These are phyloP conservation scores for Poliocrania exsul DNA, from an alignment of 2,797 vertebrate species.

Conservation along the genomic window DNA sequence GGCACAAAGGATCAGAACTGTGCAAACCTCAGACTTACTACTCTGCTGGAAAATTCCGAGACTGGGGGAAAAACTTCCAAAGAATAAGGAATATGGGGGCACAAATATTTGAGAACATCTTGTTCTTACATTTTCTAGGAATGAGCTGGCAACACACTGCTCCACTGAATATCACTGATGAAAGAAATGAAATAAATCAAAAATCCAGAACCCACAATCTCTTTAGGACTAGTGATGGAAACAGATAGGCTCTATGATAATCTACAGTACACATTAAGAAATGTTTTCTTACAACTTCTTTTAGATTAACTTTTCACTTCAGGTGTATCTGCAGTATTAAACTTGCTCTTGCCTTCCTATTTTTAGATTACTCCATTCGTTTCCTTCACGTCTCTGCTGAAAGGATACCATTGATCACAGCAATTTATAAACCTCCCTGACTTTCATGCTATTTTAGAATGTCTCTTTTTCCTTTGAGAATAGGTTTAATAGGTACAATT, in stretches of 20 bases:
- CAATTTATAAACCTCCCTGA: background rate
- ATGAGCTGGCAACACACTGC: background rate
- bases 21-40: background rate
- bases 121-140: background rate
- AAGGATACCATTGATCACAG: background rate
- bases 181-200: background rate
- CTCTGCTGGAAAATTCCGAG: background rate
- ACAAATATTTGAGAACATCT: background rate
- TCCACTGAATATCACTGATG: background rate
- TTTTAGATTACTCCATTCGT: background rate
- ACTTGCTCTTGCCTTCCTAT: background rate
- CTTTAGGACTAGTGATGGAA: background rate
- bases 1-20: background rate
- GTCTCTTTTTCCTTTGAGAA: background rate
- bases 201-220: background rate
- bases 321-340: background rate
- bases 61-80: background rate
- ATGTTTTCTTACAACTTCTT: background rate
- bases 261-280: background rate
- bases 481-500: conserved; percentile 1
- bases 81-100: background rate
- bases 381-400: background rate
- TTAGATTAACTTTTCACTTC: background rate
- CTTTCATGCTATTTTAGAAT: background rate
- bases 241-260: background rate